These are phyloP conservation scores for Hylaeus anthracinus DNA, from an alignment of 1,140 invertebrate species.

Conservation along the genomic window DNA sequence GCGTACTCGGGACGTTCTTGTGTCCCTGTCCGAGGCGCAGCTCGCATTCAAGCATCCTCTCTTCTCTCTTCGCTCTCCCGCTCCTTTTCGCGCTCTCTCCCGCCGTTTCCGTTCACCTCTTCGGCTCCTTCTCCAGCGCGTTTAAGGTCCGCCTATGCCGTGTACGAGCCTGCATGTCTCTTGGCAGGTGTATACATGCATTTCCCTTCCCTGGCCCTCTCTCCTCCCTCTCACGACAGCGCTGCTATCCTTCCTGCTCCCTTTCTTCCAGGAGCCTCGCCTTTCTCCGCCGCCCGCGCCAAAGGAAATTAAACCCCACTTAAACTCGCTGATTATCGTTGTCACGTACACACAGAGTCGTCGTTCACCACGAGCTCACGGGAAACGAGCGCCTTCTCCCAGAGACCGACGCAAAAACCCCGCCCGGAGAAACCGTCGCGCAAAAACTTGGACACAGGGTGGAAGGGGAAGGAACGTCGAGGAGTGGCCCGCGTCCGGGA, in stretches of 20 bases:
- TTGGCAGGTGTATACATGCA: conserved; percentile 76
- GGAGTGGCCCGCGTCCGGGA: conserved; percentile 1
- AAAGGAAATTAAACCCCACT: conserved; percentile 77
- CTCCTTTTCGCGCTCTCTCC: conserved; percentile 14
- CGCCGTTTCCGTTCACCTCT: conserved; percentile 2
- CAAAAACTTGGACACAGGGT: conserved; percentile 36
- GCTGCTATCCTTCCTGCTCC: conserved; percentile 10
- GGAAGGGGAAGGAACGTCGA: not conserved
- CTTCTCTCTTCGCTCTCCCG: conserved; percentile 28
- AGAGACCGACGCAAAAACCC: conserved; percentile 53
- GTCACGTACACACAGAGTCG: conserved; percentile 69
- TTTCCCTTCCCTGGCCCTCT: conserved; percentile 51
- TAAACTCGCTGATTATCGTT: conserved; percentile 77
- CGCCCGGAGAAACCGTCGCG: conserved; percentile 38
- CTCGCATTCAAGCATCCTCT: conserved; percentile 57
- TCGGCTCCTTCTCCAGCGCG: conserved; percentile 27
- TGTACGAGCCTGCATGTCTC: conserved; percentile 67
- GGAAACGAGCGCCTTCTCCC: conserved; percentile 10
- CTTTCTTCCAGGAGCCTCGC: conserved; percentile 38
- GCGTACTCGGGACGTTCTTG: conserved; percentile 68
- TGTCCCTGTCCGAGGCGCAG: conserved; percentile 61
- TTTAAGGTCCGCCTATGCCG: conserved; percentile 54
- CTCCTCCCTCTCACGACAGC: not conserved
- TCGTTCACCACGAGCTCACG: conserved; percentile 38
- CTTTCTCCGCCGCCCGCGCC: conserved; percentile 72